Evolutionary conservation across 2,113 vertebrate genomes (phyloP).

Genomic region (Nesogale talazaci): DNA sequence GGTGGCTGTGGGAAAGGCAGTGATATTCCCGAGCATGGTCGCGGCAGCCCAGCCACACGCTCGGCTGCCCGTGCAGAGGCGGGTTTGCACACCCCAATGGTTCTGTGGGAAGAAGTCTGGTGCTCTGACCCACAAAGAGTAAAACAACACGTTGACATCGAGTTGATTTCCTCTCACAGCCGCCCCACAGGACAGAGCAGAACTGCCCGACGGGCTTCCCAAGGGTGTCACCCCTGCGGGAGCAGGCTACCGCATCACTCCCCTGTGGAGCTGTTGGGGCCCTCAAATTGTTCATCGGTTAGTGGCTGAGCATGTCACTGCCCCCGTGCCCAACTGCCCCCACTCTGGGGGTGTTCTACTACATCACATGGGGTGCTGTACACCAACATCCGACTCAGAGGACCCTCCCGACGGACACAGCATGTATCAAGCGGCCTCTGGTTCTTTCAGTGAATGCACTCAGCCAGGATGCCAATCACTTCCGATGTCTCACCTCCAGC

Average conservation of each 20-base stretch:
- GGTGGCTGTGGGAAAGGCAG: too few relatives aligned
- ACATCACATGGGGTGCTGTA: not conserved
- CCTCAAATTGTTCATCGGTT: not conserved
- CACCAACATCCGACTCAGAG: not conserved
- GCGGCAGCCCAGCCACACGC: not conserved
- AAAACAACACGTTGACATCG: not conserved
- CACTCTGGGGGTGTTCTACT: not conserved
- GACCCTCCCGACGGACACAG: not conserved
- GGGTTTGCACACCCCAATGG: not conserved
- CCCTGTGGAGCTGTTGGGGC: not conserved
- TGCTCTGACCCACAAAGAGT: not conserved
- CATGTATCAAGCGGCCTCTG: not conserved
- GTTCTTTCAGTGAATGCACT: not conserved
- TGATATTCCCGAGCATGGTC: too few relatives aligned
- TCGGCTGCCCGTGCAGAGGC: not conserved
- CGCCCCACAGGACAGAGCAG: not conserved
- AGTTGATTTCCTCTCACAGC: not conserved
- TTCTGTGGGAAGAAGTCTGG: not conserved
- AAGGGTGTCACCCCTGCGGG: not conserved
- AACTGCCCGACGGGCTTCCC: not conserved
- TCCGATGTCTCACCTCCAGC: not conserved
- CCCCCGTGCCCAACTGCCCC: not conserved
- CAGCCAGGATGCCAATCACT: not conserved
- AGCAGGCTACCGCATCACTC: not conserved
- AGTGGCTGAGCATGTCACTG: not conserved